These are phyloP conservation scores for Rynchops niger DNA, from an alignment of 2,113 vertebrate genomes.

Conservation along the genomic window DNA sequence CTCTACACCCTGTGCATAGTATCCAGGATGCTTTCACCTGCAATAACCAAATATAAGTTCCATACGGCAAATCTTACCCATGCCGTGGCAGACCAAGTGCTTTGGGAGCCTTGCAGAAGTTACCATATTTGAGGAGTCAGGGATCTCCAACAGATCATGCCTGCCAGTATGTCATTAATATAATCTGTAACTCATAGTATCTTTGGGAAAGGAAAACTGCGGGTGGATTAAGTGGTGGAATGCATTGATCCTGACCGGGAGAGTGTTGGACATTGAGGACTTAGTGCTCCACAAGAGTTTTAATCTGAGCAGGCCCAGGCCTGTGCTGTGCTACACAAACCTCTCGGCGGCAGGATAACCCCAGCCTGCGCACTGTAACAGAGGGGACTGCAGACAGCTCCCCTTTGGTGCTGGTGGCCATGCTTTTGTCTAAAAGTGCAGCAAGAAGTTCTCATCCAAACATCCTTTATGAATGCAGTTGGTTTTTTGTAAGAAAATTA, in stretches of 20 bases:
- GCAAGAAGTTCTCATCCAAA: neutral
- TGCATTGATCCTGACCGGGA: neutral
- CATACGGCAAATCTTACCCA: neutral
- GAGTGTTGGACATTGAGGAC: neutral
- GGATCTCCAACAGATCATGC: neutral
- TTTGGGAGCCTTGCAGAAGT: neutral
- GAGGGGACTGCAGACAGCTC: neutral
- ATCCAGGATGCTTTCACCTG: accelerated
- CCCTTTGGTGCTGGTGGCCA: too few species aligned
- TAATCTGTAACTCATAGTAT: neutral
- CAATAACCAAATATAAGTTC: neutral
- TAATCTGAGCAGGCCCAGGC: neutral
- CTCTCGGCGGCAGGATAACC: accelerated
- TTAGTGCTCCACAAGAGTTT: neutral
- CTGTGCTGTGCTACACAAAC: neutral
- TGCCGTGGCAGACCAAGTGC: neutral
- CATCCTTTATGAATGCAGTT: neutral
- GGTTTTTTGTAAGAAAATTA: neutral
- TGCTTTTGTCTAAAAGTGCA: neutral
- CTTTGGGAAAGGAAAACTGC: neutral
- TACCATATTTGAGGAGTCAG: neutral
- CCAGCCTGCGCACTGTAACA: neutral
- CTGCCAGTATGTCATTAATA: neutral
- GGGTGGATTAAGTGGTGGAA: neutral
- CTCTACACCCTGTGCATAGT: neutral